Conservation (phyloP, 1,140 invertebrate species). For the Tachypleus tridentatus region DNA sequence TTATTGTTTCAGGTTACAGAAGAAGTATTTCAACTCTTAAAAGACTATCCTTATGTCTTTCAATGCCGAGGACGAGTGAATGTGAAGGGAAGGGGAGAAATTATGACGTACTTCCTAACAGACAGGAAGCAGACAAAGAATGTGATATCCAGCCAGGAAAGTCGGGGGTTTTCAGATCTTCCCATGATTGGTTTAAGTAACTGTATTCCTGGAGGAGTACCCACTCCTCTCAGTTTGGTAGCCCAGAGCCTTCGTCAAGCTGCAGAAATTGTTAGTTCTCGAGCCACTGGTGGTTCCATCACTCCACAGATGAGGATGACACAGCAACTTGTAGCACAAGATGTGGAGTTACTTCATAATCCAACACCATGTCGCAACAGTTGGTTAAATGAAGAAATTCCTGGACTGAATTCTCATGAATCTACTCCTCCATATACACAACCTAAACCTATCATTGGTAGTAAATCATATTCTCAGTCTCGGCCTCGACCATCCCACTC, state of each 20-base stretch:
- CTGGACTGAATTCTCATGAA: no score
- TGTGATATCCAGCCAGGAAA: constrained; percentile 33
- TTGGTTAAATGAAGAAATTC: no score
- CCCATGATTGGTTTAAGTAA: no score
- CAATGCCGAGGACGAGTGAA: constrained; percentile 74
- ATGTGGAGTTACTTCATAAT: no score
- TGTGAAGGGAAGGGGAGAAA: constrained; percentile 86
- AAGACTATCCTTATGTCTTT: constrained; percentile 58
- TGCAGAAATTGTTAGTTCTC: no score
- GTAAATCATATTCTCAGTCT: constrained; percentile 17
- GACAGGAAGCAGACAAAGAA: constrained; percentile 44
- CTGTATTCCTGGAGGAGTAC: constrained; percentile 3
- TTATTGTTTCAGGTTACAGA: constrained; percentile 50
- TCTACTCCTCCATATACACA: constrained; percentile 14
- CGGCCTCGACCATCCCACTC: constrained; percentile 10
- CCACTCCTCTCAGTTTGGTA: constrained; percentile 4
- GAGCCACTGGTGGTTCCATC: no score
- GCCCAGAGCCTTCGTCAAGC: background rate
- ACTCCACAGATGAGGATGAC: no score
- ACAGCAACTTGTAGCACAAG: no score
- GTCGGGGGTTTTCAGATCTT: no score
- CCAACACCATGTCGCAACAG: no score
- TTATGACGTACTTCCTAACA: constrained; percentile 81
- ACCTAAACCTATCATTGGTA: constrained; percentile 23
- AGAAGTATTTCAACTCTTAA: constrained; percentile 59